Base-by-base conservation (phyloP, 2,888 invertebrate genomes). In the Poecilus cupreus region DNA sequence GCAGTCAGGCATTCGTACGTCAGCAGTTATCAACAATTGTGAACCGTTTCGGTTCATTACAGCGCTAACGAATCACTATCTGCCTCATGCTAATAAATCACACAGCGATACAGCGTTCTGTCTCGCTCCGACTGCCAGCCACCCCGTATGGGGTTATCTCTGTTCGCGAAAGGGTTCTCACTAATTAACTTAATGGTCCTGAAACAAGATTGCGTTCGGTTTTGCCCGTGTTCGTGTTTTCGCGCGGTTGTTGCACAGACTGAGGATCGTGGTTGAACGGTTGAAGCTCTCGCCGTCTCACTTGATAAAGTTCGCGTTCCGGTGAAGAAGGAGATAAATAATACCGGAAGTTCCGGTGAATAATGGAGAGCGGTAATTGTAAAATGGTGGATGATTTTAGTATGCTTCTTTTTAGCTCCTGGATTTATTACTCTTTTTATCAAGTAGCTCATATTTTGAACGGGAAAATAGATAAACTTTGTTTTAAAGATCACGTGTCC, bases 171-270 rank as follows among this genome's bases (percentile, higher is more conserved):
- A 88, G 88, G 88, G 87, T 88, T 87, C 72, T 22, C 75, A 85
- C 87, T 89, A 89, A 89, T 89, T 89, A 89, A 89, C 87, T 89
- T 89, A 89, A 89, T 89, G 89, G 89, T 88, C 88, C 87, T 87
- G 89, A 89, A 89, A 89, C 89, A 89, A 89, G 89, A 89, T 89
- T 89, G 89, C 88, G 87, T 88, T 89, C 85, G 88, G 88, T 88
- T 89, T 81, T 81, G 81, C 81, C 64, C 37, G 70, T 70, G 72
- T 46, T 46, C 20, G n/a, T 13, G 46, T 11, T 16, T 68, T 32
- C 32, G 32, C 32, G 72, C 43, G 22, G 68, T 39, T 64, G 68
- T 22, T 39, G 46, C 72, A 22, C 32, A 32, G 32, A 32, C 32
- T 32, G 20, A 46, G 13, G 22, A 46, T 10, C 72, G 72, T 72